Conservation (phyloP, 2,113 vertebrate genomes). For the Mustelus asterias region DNA sequence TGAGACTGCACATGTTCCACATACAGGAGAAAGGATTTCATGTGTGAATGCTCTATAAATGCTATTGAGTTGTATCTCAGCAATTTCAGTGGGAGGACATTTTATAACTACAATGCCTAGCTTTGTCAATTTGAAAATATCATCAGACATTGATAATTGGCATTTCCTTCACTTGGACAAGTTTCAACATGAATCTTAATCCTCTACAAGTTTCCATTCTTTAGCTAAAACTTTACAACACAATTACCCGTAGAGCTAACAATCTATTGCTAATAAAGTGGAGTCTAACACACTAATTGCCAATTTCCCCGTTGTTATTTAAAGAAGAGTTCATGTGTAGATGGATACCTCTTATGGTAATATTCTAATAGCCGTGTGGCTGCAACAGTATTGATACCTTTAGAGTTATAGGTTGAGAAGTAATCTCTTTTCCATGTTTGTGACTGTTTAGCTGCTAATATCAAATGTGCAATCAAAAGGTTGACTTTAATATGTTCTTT, state of each 20-base stretch:
- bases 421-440: constrained; percentile 68
- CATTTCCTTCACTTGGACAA: constrained; percentile 30
- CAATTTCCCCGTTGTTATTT: constrained; percentile 32
- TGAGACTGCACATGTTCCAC: constrained; percentile 86
- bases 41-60: constrained; percentile 71
- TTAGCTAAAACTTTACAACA: constrained; percentile 31
- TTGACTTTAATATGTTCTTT: constrained; percentile 40
- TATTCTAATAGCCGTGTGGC: constrained; percentile 30
- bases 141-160: constrained; percentile 18
- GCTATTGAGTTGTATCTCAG: constrained; percentile 77
- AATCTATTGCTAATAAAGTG: constrained; percentile 31
- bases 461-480: constrained; percentile 68
- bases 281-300: constrained; percentile 25
- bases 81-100: constrained; percentile 56
- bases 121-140: constrained; percentile 28
- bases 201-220: constrained; percentile 30
- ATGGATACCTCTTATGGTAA: constrained; percentile 27
- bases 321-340: constrained; percentile 37
- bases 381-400: constrained; percentile 59
- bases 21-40: constrained; percentile 96
- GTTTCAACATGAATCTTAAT: constrained; percentile 34
- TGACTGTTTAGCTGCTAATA: constrained; percentile 78
- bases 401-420: constrained; percentile 64
- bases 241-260: constrained; percentile 2
- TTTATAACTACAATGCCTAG: constrained; percentile 37